Evolutionary conservation across 2,113 vertebrate genomes (phyloP).

Genomic region (Caloenas nicobarica): DNA sequence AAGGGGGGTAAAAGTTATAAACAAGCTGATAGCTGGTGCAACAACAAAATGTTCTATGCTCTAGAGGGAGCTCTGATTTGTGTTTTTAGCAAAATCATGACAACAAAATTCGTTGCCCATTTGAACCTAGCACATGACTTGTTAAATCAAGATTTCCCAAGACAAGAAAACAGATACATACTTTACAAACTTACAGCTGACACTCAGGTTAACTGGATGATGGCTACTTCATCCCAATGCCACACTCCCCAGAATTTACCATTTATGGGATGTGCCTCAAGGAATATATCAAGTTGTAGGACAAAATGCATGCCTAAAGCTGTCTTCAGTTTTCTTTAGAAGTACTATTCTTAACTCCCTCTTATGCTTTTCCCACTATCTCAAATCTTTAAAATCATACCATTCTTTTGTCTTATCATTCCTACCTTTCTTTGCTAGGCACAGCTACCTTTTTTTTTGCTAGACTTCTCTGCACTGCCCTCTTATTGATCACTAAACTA

Average conservation of each 20-base stretch:
- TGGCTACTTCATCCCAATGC: neutral
- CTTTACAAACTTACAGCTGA: neutral
- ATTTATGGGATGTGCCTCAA: neutral
- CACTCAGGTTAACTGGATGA: neutral
- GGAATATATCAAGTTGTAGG: neutral
- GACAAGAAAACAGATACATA: neutral
- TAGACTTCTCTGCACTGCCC: neutral
- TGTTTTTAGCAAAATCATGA: neutral
- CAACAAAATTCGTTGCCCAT: neutral
- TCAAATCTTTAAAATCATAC: neutral
- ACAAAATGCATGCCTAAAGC: neutral
- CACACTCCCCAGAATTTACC: neutral
- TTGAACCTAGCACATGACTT: neutral
- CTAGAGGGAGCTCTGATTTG: neutral
- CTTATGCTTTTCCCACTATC: neutral
- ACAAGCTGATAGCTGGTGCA: neutral
- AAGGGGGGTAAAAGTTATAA: neutral
- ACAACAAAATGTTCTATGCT: neutral
- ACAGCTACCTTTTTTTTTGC: neutral
- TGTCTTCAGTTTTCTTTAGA: neutral
- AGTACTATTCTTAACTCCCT: neutral
- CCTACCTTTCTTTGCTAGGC: neutral
- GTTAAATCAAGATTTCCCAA: neutral
- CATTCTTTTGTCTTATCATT: neutral
- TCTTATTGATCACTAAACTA: neutral